Percentiles rank a stretch among this genome's conserved stretches.
Evolutionary conservation across 2,888 invertebrate genomes (phyloP).

Genomic region (Amblyteles armatorius): DNA sequence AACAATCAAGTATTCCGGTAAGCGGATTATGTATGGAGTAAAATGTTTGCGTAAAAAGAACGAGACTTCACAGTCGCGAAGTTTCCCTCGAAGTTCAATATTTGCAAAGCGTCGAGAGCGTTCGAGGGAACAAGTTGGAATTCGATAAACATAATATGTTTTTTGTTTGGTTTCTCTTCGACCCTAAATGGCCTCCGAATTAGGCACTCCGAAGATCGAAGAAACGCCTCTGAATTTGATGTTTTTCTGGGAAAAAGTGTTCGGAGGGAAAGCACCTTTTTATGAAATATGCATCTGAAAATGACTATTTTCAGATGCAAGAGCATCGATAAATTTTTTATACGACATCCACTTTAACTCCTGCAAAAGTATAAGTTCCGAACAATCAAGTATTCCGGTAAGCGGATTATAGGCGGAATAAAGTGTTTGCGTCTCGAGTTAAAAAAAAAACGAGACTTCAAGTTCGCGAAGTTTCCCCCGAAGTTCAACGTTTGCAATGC

Average conservation of each 20-base stretch:
- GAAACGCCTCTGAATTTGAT: not conserved
- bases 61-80: slow-evolving; percentile 14
- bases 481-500: slow-evolving; percentile 31
- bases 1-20: slow-evolving; percentile 30
- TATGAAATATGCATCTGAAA: too few species aligned
- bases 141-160: not conserved
- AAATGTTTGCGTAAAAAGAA: slow-evolving; percentile 50
- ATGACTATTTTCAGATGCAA: not conserved
- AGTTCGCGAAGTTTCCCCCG: slow-evolving; percentile 13
- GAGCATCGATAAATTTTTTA: not conserved
- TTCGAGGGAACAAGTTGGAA: not conserved
- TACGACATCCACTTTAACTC: not conserved
- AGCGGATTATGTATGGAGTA: not conserved
- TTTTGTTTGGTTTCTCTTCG: not conserved
- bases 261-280: not conserved
- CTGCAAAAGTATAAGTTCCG: not conserved
- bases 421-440: slow-evolving; percentile 47
- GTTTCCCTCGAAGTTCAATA: slow-evolving; percentile 12
- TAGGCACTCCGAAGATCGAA: not conserved
- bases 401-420: not conserved
- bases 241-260: not conserved
- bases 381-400: slow-evolving; percentile 26
- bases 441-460: slow-evolving; percentile 37
- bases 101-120: slow-evolving; percentile 34
- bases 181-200: not conserved